These are phyloP conservation scores for Nemurella pictetii DNA, from an alignment of 2,888 invertebrate genomes.

Conservation along the genomic window DNA sequence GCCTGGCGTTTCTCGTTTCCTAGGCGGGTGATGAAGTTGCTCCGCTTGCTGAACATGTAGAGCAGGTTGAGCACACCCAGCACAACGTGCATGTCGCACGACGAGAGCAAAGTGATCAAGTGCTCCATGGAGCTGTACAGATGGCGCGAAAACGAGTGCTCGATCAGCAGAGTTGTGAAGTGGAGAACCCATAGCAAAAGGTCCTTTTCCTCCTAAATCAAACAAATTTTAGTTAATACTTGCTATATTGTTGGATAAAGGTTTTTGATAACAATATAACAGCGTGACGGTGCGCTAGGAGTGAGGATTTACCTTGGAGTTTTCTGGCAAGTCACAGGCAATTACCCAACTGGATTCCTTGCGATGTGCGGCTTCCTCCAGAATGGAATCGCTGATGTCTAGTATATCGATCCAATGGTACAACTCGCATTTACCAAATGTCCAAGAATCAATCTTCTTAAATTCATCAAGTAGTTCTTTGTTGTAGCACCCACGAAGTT, in stretches of 20 bases:
- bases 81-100: slow-evolving; percentile 82
- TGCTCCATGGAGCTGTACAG: slow-evolving; percentile 88
- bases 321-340: slow-evolving; percentile 70
- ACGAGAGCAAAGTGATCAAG: slow-evolving; percentile 72
- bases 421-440: slow-evolving; percentile 83
- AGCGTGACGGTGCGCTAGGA: background rate
- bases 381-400: slow-evolving; percentile 72
- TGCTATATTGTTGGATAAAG: too few relatives aligned
- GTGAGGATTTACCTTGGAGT: slow-evolving; percentile 56
- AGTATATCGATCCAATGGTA: slow-evolving; percentile 85
- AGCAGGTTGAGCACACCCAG: slow-evolving; percentile 80
- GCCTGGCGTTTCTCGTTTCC: slow-evolving; percentile 71
- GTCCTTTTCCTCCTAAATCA: slow-evolving; percentile 65
- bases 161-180: slow-evolving; percentile 81
- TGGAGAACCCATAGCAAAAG: slow-evolving; percentile 74
- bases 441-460: slow-evolving; percentile 76
- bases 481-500: slow-evolving; percentile 66
- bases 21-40: slow-evolving; percentile 80
- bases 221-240: slow-evolving; percentile 36
- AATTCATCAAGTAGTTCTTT: slow-evolving; percentile 69
- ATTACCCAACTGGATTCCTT: slow-evolving; percentile 68
- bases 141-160: slow-evolving; percentile 85
- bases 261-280: too few relatives aligned
- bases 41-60: slow-evolving; percentile 86
- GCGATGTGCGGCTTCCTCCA: slow-evolving; percentile 71